Evolutionary conservation across 2,888 invertebrate genomes (phyloP), one percentile per base, ranked within the genome.

Genomic region (Nemapogon koenigi): DNA sequence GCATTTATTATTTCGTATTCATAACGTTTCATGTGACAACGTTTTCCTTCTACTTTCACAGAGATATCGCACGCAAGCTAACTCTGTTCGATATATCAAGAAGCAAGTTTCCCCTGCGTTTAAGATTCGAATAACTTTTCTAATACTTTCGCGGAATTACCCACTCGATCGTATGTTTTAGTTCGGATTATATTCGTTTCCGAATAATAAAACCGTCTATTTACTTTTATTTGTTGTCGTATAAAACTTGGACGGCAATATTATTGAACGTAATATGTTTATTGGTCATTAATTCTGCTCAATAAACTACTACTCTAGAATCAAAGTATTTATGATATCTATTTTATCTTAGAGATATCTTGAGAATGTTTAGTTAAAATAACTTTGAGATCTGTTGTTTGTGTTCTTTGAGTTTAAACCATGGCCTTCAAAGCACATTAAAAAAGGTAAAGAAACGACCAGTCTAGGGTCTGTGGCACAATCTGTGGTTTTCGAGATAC

Each of bases 81-180:
- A 18, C 17, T 16, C 28, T 27, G 28, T 37, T 37, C 59, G 64
- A 72, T 72, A 73, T 70, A 59, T 59, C 59, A 55, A 58, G 50
- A 47, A n/a, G n/a, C 49, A 66, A 71, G 53, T 68, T 62, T 57
- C 56, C 57, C 62, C 49, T 48, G 49, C 59, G 61, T 65, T 59
- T 63, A 64, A 62, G 61, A 70, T 68, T 65, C 62, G 60, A 58
- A 62, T 57, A 76, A 76, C 68, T 76, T 76, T 75, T 63, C 57
- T 75, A 75, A 75, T 76, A 76, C 70, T 59, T 60, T 52, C 51
- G 51, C 55, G 53, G 66, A 65, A 72, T 73, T 73, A 57, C 54
- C 51, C 60, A 61, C 63, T 66, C 61, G 54, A 49, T 60, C 68
- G 59, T 70, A 65, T 62, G 62, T 52, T 49, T 41, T 44, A 49